Evolutionary conservation across 2,113 vertebrate genomes (phyloP).

Genomic region (Tetrao urogallus): DNA sequence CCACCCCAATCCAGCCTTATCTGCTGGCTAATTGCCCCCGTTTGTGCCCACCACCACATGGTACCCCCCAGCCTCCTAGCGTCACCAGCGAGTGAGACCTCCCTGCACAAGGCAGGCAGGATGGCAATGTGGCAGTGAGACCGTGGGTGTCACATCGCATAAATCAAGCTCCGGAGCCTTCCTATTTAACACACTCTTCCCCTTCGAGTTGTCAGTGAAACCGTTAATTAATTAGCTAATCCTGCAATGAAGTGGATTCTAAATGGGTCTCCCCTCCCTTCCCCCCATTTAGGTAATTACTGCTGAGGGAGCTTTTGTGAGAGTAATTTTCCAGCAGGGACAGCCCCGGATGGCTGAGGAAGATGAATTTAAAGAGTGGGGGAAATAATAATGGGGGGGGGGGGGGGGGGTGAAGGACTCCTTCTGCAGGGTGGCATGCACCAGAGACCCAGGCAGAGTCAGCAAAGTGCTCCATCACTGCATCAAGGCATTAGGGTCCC

Average conservation of each 20-base stretch:
- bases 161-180: conserved; percentile 92
- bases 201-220: conserved; percentile 97
- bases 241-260: conserved; percentile 98
- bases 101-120: conserved; percentile 5
- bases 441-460: background rate
- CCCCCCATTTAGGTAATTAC: conserved; percentile 97
- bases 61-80: conserved; percentile 72
- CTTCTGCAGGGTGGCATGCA: background rate
- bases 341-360: conserved; percentile 72
- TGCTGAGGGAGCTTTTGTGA: conserved; percentile 92
- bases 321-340: conserved; percentile 87
- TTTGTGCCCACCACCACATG: conserved; percentile 47
- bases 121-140: conserved; percentile 43
- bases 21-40: conserved; percentile 41
- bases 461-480: background rate
- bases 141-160: conserved; percentile 83
- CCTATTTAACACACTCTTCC: conserved; percentile 98
- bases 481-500: background rate
- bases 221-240: conserved; percentile 99
- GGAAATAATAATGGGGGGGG: background rate
- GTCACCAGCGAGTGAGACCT: background rate
- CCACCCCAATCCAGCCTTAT: conserved; percentile 44
- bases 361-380: conserved; percentile 64
- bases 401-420: background rate
- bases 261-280: conserved; percentile 87